Conservation (phyloP, 35 echinoderm and acorn worm genomes). For the Amphiura filiformis region DNA sequence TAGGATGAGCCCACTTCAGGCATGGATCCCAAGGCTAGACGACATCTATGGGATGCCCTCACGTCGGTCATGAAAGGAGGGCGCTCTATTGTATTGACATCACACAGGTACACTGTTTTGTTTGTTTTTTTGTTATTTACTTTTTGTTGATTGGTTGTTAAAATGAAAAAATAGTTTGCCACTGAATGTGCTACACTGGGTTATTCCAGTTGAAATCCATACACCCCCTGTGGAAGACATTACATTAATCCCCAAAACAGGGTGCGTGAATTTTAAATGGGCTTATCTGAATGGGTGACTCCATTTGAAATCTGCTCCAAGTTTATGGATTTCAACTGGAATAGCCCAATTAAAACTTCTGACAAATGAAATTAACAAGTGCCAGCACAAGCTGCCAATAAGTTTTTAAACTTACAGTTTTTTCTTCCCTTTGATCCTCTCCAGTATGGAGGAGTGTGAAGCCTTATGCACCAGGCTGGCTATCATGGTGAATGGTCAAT, state of each 20-base stretch:
- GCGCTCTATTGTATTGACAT: slow-evolving; percentile 88
- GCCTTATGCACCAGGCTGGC: slow-evolving; percentile 90
- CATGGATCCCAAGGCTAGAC: slow-evolving; percentile 96
- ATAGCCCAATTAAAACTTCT: too few relatives aligned
- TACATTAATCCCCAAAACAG: background rate
- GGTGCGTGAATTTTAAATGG: too few relatives aligned
- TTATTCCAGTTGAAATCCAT: background rate
- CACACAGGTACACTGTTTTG: slow-evolving; percentile 68
- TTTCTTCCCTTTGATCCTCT: background rate
- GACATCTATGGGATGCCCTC: slow-evolving; percentile 92
- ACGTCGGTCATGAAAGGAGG: slow-evolving; percentile 89
- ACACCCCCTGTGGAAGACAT: background rate
- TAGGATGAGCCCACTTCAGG: slow-evolving; percentile 93
- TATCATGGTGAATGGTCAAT: slow-evolving; percentile 99
- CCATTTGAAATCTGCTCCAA: background rate
- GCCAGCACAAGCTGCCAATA: too few relatives aligned
- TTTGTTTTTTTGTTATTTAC: background rate
- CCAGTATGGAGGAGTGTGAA: slow-evolving; percentile 99
- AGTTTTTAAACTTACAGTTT: background rate
- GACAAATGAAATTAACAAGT: too few relatives aligned
- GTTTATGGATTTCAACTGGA: background rate
- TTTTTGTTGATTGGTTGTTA: background rate
- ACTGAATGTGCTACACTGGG: too few relatives aligned
- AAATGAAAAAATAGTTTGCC: too few relatives aligned
- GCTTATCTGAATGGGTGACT: too few relatives aligned